These are phyloP conservation scores for Equus przewalskii DNA, from an alignment of 2,113 vertebrate species.

Conservation along the genomic window DNA sequence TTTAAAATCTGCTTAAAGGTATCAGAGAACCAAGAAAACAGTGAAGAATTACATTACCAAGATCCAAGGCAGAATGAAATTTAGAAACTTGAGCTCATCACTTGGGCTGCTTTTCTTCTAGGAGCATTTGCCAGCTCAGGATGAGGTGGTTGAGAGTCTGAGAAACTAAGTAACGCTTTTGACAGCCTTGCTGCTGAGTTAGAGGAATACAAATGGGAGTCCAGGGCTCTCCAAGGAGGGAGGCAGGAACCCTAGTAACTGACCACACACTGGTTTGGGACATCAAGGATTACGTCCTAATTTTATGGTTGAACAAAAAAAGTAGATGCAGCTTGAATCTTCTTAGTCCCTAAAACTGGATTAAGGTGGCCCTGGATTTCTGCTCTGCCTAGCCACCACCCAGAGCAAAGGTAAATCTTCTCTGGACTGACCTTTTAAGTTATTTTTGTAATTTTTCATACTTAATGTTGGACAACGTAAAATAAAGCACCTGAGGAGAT, in stretches of 20 bases:
- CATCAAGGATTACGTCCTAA: background rate
- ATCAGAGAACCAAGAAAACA: background rate
- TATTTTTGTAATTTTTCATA: conserved; percentile 19
- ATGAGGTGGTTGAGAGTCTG: background rate
- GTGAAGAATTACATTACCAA: background rate
- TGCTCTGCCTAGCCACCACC: background rate
- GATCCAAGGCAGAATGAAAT: background rate
- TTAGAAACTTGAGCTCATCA: background rate
- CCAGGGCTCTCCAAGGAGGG: background rate
- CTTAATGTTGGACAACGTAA: background rate
- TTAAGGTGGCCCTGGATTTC: background rate
- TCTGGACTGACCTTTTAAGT: background rate
- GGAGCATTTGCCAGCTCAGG: background rate
- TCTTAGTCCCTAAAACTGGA: background rate
- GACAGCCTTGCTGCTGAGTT: background rate
- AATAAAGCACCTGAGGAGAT: background rate
- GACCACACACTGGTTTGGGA: background rate
- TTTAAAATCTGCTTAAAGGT: background rate
- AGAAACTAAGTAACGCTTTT: background rate
- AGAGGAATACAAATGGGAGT: background rate
- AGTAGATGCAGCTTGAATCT: background rate
- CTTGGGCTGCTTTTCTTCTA: background rate
- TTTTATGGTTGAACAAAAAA: background rate
- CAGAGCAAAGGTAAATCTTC: conserved; percentile 1
- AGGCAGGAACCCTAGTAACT: background rate